phyloP scores from a whole-genome alignment of 2,113 vertebrate species.

The Chaetodon auriga region DNA sequence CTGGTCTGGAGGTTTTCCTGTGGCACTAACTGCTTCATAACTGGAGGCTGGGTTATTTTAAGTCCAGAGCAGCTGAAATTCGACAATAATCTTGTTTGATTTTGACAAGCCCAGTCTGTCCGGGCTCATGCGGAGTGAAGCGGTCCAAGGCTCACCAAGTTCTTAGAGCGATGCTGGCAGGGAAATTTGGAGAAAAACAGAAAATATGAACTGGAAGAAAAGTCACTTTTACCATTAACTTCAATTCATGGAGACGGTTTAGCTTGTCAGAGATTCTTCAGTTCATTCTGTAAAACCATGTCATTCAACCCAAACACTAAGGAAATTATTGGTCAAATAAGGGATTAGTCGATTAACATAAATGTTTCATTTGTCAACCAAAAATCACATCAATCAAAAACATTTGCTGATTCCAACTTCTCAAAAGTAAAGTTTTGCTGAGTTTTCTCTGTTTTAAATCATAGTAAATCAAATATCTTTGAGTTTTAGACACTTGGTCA shows the following conservation, averaged over 20 bases:
- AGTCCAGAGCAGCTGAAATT: constrained; percentile 43
- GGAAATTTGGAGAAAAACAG: constrained; percentile 1
- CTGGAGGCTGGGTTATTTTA: constrained; percentile 22
- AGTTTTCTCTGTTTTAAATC: too few relatives aligned
- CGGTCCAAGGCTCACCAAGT: constrained; percentile 49
- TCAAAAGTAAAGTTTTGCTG: too few relatives aligned
- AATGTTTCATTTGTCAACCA: too few relatives aligned
- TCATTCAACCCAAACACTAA: too few relatives aligned
- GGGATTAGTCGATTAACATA: too few relatives aligned
- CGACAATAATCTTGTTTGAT: constrained; percentile 42
- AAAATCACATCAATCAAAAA: not conserved
- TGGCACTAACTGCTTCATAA: not conserved
- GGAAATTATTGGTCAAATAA: not conserved
- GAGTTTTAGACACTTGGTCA: too few relatives aligned
- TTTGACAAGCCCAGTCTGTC: constrained; percentile 48
- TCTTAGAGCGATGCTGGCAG: constrained; percentile 42
- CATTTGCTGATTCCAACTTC: too few relatives aligned
- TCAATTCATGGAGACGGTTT: not conserved
- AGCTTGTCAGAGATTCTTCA: not conserved
- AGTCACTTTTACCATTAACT: constrained; percentile 17
- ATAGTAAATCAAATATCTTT: too few relatives aligned
- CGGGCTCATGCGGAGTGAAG: constrained; percentile 27
- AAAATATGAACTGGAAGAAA: constrained; percentile 32
- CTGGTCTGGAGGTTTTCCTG: constrained; percentile 21
- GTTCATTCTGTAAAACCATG: not conserved